Evolutionary conservation across 2,888 invertebrate species (phyloP), one percentile per base, ranked within the genome.

Genomic region (Drosophila anceps): DNA sequence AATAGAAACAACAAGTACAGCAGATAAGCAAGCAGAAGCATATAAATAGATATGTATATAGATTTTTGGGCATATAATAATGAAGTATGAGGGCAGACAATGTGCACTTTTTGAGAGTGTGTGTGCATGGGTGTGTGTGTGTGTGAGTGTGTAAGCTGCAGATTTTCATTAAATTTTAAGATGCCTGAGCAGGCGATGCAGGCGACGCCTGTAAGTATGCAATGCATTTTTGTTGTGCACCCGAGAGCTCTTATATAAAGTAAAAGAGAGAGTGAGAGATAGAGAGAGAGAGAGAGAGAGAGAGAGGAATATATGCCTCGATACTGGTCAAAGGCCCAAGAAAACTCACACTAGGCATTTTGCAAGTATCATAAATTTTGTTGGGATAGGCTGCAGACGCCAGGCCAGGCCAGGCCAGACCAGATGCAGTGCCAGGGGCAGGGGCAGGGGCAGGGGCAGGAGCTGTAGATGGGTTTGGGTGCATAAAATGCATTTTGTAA

Each of bases 101-200:
- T 70, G 66, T 63, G 54, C 61, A 64, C 51, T 58, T 60, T 46
- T 48, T 46, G 46, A 54, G 37, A 58, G 57, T 46, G 43, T 54
- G 31, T 46, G 69, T 33, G 27, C 13, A 43, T 41, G 44, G 50
- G 50, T 20, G 60, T 69, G 55, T 39, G 46, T 10, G 57, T 58
- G 39, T 59, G 57, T 60, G 60, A 68, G 70, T 61, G 70, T 60
- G 66, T 18, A 37, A 81, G 53, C 69, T 75, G 70, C 81, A 84
- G 84, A 78, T 81, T 84, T 89, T 84, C 91, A 90, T 91, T 90
- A 91, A 91, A 91, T 82, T 91, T 91, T 91, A 89, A 88, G 91
- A 79, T 82, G 81, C 68, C 54, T 64, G 54, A 51, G 64, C 65
- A 68, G 48, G 67, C 67, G 54, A 76, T 70, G 64, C 65, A 63